These are phyloP conservation scores for Zaprionus lachaisei DNA, from an alignment of 1,140 invertebrate genomes.

Conservation along the genomic window DNA sequence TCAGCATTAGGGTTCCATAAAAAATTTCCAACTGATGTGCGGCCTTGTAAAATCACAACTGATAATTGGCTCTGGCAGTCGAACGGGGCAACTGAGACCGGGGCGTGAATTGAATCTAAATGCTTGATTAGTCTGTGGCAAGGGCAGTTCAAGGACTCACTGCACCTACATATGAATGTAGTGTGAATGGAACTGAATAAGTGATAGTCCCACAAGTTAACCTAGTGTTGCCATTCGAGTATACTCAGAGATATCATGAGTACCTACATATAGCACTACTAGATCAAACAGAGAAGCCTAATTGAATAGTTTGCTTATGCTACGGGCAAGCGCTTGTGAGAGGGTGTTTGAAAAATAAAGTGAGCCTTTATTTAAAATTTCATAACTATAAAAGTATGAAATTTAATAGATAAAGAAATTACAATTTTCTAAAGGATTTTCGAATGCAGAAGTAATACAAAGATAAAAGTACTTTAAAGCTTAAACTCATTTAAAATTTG, in stretches of 20 bases:
- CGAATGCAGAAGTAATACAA: too few species aligned
- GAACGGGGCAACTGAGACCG: slow-evolving; percentile 50
- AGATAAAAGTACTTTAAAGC: too few species aligned
- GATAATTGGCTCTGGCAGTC: slow-evolving; percentile 62
- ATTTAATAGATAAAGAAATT: background rate
- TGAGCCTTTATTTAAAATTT: background rate
- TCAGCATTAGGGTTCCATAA: slow-evolving; percentile 35
- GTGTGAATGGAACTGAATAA: background rate
- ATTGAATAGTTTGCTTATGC: background rate
- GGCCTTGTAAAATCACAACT: slow-evolving; percentile 62
- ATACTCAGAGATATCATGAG: background rate
- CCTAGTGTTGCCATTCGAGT: background rate
- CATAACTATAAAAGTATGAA: background rate
- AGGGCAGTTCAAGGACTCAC: background rate
- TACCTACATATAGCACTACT: background rate
- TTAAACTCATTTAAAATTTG: too few species aligned
- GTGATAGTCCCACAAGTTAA: background rate
- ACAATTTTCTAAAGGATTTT: too few species aligned
- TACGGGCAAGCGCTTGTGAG: background rate
- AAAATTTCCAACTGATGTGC: slow-evolving; percentile 49
- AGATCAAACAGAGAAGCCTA: background rate
- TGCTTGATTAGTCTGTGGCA: slow-evolving; percentile 52
- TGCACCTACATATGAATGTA: background rate
- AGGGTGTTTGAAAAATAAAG: background rate
- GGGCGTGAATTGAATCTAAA: slow-evolving; percentile 61